Evolutionary conservation across 2,888 invertebrate species (phyloP), one percentile per base, ranked within the genome.

Genomic region (Brachyptera putata): DNA sequence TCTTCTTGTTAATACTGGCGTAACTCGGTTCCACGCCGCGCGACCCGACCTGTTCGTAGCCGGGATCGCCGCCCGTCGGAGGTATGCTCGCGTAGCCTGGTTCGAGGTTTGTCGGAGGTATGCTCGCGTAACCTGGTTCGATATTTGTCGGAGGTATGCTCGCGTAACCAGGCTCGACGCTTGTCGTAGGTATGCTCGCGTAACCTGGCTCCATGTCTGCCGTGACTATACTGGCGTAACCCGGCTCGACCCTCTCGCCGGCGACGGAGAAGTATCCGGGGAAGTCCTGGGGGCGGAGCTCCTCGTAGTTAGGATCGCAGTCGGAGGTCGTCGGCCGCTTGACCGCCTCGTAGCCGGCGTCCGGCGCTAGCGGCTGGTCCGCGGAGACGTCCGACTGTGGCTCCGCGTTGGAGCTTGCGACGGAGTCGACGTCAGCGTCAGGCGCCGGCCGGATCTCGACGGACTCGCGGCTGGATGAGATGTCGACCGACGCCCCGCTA

Each of bases 251-350:
- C 14, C 21, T 58, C 24, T 41, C 48, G 48, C 49, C 39, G 21
- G 26, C 13, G 5, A 56, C 25, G 13, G 21, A 24, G n/a, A 21
- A 21, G 22, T 25, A 34, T 25, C 7, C 36, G 18, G 53, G 21
- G n/a, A 39, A 18, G 13, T 41, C 56, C 18, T 37, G 16, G 30
- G 11, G 13, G 63, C 83, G 79, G 49, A 91, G 73, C 65, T 88
- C 85, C 74, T 91, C 91, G 71, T 91, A 91, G 71, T 89, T 91
- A 0, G 89, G 88, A 75, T 89, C 89, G 2, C 82, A 81, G 67
- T 84, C 85, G 0, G 81, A 81, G 3, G 24, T 3, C 18, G 18
- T n/a, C 13, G 16, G 22, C 64, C 77, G 77, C 25, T 77, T 74
- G 18, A 89, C 80, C 53, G 84, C 84, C 70, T 90, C 89, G 72